Percentiles rank a stretch among this genome's conserved stretches.
Conservation (phyloP, 2,797 vertebrate species). For the Darevskia nairensis region DNA sequence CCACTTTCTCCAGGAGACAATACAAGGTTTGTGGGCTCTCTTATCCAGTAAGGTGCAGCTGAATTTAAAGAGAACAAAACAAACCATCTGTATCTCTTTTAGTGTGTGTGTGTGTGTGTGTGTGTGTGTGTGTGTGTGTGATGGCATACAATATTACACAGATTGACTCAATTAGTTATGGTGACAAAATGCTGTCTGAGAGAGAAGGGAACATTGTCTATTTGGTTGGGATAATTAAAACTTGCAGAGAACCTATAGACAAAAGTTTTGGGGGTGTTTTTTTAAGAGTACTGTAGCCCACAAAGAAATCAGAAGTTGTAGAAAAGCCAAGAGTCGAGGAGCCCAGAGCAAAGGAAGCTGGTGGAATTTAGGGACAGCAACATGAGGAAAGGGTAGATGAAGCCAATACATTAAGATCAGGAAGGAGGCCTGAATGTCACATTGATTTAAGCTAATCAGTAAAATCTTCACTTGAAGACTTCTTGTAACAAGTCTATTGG, state of each 20-base stretch:
- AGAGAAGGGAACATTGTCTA: background rate
- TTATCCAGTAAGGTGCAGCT: conserved; percentile 98
- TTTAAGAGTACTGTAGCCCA: background rate
- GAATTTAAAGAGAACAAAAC: conserved; percentile 38
- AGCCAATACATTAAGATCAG: background rate
- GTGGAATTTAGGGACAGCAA: background rate
- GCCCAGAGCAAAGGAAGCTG: background rate
- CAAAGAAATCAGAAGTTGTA: background rate
- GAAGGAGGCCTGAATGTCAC: background rate
- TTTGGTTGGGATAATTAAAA: background rate
- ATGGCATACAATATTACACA: background rate
- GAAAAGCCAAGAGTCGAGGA: background rate
- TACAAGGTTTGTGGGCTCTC: conserved; percentile 89
- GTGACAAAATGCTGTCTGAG: background rate
- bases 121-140: too few relatives aligned
- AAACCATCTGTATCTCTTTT: background rate
- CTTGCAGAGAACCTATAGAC: background rate
- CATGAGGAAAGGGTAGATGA: background rate
- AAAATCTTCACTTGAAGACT: background rate
- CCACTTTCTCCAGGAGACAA: conserved; percentile 92
- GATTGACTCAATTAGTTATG: background rate
- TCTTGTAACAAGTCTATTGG: background rate
- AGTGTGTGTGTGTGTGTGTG: too few relatives aligned
- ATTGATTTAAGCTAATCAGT: background rate
- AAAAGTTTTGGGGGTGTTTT: background rate